Base-by-base conservation (phyloP, 2,797 vertebrate genomes). In the Chrysocyon brachyurus region DNA sequence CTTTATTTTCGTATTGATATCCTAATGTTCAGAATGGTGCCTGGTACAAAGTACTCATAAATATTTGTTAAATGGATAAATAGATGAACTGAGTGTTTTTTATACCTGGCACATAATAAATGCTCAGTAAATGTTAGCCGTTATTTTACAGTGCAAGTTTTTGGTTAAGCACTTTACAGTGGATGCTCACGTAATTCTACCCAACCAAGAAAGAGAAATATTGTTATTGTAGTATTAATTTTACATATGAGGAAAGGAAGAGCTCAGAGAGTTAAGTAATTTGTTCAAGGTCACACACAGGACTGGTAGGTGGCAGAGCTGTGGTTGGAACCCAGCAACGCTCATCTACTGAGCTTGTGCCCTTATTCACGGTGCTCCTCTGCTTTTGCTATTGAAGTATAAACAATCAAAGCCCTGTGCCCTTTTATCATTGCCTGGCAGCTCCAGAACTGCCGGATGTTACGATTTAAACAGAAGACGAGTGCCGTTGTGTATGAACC, bases 341-440 rank as follows among this genome's bases (percentile, higher is more conserved):
- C 78, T 78, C 2, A 0, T 46, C 72, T 89, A 28, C 68, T 52
- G 17, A 52, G 64, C 33, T 36, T 28, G 14, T 46, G 36, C 59
- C 52, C n/a, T 77, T 49, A 19, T 61, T 85, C 72, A 40, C 31
- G 1, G 17, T 12, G 6, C 84, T 87, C 21, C 56, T 96, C 49
- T 78, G 36, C 19, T 54, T 95, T 86, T 72, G 57, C 66, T 91
- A 33, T 2, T 96, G 79, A 93, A 70, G 83, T 94, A 83, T 77
- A 95, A 90, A 73, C 81, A 91, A 56, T 89, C 96, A 92, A 96
- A 98, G 83, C 64, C 73, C 16, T 1, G 10, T 52, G 46, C 33
- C 54, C 89, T 96, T 87, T 97, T 28, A 91, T 91, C 83, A 40
- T 52, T 68, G 40, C 85, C 63, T 31, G 52, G 78, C 22, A 72